phyloP scores from a whole-genome alignment of 2,113 vertebrate species.

The Clinocottus analis region DNA sequence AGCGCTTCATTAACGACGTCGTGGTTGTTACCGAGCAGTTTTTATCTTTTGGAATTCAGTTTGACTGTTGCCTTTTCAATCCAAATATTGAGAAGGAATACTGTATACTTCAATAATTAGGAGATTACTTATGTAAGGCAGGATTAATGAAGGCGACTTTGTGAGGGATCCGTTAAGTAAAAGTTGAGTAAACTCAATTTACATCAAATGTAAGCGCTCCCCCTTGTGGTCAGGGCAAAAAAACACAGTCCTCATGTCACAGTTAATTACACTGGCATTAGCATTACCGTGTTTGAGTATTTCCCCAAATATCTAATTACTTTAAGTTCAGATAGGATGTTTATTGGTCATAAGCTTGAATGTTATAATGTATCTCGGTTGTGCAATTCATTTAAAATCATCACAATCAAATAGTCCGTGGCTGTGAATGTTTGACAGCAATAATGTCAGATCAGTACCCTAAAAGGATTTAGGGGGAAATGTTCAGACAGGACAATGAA shows the following conservation, averaged over 20 bases:
- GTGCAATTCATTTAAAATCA: background rate
- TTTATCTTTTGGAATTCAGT: background rate
- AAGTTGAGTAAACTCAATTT: constrained; percentile 18
- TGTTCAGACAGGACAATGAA: background rate
- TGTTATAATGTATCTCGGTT: background rate
- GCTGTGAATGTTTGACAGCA: background rate
- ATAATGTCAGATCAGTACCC: background rate
- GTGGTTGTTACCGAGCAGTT: background rate
- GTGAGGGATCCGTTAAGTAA: background rate
- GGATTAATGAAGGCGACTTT: background rate
- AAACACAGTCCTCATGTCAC: constrained; percentile 4
- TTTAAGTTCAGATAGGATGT: background rate
- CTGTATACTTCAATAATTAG: background rate
- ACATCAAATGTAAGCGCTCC: constrained; percentile 58
- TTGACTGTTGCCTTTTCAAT: background rate
- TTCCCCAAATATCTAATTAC: background rate
- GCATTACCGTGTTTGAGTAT: background rate
- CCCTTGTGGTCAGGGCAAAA: constrained; percentile 69
- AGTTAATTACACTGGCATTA: background rate
- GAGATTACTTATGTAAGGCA: background rate
- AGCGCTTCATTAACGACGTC: background rate
- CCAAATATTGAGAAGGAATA: background rate
- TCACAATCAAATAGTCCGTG: background rate
- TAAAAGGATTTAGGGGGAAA: background rate
- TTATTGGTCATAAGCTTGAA: background rate